A percentile compares a stretch with the other conserved stretches of the same genome.
These are phyloP conservation scores for Paelopatides confundens DNA, from an alignment of 53 echinoderm and acorn worm genomes.

Conservation along the genomic window DNA sequence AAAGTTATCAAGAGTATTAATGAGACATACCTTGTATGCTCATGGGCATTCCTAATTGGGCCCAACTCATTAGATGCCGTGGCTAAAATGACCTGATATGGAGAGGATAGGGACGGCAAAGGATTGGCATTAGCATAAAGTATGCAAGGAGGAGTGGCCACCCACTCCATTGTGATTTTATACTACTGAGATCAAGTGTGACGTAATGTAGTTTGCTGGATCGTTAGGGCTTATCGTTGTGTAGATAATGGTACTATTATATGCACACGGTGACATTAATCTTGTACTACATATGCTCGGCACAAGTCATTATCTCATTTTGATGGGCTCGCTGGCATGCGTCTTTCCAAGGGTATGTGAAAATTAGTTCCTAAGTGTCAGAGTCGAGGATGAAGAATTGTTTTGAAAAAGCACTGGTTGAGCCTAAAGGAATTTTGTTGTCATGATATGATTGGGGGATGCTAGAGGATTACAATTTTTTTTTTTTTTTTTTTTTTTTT, in stretches of 20 bases:
- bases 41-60: conserved; percentile 52
- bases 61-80: conserved; percentile 17
- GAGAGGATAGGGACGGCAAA: conserved; percentile 37
- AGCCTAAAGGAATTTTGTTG: conserved; percentile 36
- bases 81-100: conserved; percentile 33
- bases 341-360: conserved; percentile 19
- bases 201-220: conserved; percentile 32
- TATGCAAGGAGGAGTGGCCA: not conserved
- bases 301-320: conserved; percentile 40
- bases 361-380: conserved; percentile 28
- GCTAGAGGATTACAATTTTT: not conserved
- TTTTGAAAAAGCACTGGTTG: conserved; percentile 39
- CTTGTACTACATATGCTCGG: conserved; percentile 15
- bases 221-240: conserved; percentile 41
- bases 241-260: conserved; percentile 46
- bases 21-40: conserved; percentile 55
- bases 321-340: conserved; percentile 32
- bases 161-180: conserved; percentile 2
- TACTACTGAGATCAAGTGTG: not conserved
- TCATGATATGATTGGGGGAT: conserved; percentile 15
- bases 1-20: conserved; percentile 43
- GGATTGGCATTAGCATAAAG: conserved; percentile 46
- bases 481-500: not conserved
- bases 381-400: conserved; percentile 9
- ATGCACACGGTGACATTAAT: conserved; percentile 47